Evolutionary conservation across 2,888 invertebrate genomes (phyloP).

Genomic region (Helleia helle): DNA sequence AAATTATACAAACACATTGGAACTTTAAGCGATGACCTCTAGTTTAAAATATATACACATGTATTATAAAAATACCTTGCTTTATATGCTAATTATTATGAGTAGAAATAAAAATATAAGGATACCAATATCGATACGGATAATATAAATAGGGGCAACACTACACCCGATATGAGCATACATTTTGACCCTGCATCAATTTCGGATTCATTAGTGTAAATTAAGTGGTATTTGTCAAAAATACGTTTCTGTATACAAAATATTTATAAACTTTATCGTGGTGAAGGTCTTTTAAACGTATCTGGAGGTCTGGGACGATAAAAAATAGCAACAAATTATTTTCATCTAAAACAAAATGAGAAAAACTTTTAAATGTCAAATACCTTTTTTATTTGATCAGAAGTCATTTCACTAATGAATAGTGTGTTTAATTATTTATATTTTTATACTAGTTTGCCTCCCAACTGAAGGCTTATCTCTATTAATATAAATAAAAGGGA

Average conservation of each 20-base stretch:
- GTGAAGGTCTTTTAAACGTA: constrained; percentile 23
- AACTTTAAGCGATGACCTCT: no score
- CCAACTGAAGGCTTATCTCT: no score
- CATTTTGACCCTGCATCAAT: constrained; percentile 40
- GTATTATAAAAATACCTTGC: no score
- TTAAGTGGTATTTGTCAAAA: constrained; percentile 72
- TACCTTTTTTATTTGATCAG: constrained; percentile 38
- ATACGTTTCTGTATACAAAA: constrained; percentile 50
- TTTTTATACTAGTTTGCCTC: no score
- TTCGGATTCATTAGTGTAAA: constrained; percentile 67
- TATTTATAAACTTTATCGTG: constrained; percentile 58
- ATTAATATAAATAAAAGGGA: no score
- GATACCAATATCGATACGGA: constrained; percentile 1
- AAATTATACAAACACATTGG: no score
- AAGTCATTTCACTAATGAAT: constrained; percentile 52
- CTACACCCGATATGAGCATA: not conserved
- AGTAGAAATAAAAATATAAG: no score
- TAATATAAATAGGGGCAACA: constrained; percentile 4
- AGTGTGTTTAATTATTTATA: no score
- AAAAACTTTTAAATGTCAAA: constrained; percentile 40
- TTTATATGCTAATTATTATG: no score
- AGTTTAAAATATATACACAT: no score
- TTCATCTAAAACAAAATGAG: constrained; percentile 18
- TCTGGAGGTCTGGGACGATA: constrained; percentile 5
- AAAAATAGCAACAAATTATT: constrained; percentile 19